A percentile compares a stretch with the other conserved stretches of the same genome.
phyloP scores from a whole-genome alignment of 2,113 vertebrate species.

The Psephotus haematonotus region DNA sequence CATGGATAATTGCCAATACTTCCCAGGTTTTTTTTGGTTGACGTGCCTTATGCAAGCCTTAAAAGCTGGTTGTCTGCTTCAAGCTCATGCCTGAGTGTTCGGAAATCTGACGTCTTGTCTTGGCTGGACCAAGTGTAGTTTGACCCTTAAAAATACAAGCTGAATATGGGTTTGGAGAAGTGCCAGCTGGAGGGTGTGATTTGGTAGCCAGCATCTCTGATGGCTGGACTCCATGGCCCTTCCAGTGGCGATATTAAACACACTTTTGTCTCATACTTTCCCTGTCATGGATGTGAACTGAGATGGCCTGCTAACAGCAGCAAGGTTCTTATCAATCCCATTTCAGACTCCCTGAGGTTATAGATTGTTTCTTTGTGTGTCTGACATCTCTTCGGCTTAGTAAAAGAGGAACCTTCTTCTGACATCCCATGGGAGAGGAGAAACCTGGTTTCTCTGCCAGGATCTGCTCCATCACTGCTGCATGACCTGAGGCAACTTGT shows the following conservation, averaged over 20 bases:
- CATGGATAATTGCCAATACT: background rate
- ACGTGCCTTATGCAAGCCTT: background rate
- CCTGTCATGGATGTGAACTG: rapidly evolving
- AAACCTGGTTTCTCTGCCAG: background rate
- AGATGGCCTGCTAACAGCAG: background rate
- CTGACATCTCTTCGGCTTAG: background rate
- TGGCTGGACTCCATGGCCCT: background rate
- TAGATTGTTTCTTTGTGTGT: background rate
- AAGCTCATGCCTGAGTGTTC: background rate
- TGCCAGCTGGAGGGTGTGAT: background rate
- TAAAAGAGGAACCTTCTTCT: background rate
- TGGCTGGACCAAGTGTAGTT: background rate
- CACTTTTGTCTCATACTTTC: background rate
- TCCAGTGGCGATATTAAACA: background rate
- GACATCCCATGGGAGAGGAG: background rate
- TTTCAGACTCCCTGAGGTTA: background rate
- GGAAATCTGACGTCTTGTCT: background rate
- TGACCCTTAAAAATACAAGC: background rate
- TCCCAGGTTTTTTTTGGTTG: background rate
- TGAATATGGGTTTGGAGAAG: background rate
- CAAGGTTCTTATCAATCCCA: background rate
- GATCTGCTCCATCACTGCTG: background rate
- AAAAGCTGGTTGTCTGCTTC: background rate
- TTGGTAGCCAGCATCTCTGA: background rate
- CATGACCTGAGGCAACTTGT: background rate